Evolutionary conservation across 2,113 vertebrate species (phyloP).

Genomic region (Seriola dumerili): DNA sequence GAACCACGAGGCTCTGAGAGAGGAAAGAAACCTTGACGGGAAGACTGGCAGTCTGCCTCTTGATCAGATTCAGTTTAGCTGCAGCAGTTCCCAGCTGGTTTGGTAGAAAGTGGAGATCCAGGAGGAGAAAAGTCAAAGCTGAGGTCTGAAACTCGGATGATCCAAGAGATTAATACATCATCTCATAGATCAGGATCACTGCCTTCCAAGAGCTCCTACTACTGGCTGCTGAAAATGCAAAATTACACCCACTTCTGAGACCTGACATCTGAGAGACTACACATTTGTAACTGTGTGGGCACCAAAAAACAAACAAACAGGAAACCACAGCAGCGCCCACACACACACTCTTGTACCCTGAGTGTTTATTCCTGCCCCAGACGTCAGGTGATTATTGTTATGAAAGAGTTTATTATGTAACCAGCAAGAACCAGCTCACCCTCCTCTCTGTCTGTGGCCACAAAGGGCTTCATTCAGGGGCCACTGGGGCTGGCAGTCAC

Average conservation of each 20-base stretch:
- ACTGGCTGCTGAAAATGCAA: neutral
- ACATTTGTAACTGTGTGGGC: neutral
- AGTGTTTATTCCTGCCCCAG: constrained; percentile 5
- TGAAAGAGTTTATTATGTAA: constrained; percentile 79
- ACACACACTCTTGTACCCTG: neutral
- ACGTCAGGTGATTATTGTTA: constrained; percentile 69
- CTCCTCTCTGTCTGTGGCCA: constrained; percentile 47
- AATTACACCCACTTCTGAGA: neutral
- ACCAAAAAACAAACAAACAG: neutral
- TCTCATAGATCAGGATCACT: neutral
- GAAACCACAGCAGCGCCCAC: neutral
- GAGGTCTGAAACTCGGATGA: neutral
- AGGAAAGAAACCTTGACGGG: constrained; percentile 6
- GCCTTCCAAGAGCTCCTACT: neutral
- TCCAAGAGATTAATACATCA: neutral
- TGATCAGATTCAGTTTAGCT: constrained; percentile 34
- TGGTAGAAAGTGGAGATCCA: neutral
- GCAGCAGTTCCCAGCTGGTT: neutral
- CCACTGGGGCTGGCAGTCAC: constrained; percentile 46
- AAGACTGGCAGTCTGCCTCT: constrained; percentile 4
- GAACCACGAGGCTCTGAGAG: neutral
- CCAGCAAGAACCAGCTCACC: constrained; percentile 41
- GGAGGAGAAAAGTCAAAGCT: constrained; percentile 6
- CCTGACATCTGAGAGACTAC: neutral
- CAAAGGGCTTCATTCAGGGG: constrained; percentile 80